Percentiles rank a stretch among this genome's conserved stretches.
Conservation (phyloP, 2,113 vertebrate species). For the Brachyistius frenatus region DNA sequence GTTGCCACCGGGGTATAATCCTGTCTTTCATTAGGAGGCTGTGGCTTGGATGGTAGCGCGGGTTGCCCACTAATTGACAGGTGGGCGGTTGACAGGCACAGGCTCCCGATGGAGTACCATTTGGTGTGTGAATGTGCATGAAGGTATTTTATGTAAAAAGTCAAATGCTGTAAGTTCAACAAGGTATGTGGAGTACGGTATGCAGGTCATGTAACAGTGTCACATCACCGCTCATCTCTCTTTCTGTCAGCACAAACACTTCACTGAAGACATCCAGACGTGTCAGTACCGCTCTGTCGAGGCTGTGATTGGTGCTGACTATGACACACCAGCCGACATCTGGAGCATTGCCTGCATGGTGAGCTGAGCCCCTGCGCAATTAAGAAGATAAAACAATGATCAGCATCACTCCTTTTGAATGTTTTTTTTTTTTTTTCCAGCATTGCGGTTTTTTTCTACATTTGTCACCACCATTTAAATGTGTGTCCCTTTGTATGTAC, state of each 20-base stretch:
- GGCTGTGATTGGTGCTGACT: slow-evolving; percentile 93
- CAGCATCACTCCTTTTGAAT: not conserved
- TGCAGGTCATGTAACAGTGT: no score
- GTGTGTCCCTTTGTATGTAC: slow-evolving; percentile 5
- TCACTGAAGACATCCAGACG: slow-evolving; percentile 96
- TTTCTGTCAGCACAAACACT: slow-evolving; percentile 90
- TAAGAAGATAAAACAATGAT: not conserved
- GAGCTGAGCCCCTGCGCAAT: slow-evolving; percentile 60
- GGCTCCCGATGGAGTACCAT: no score
- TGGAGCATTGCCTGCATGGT: slow-evolving; percentile 98
- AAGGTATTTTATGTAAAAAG: no score
- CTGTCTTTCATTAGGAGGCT: no score
- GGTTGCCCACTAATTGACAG: no score
- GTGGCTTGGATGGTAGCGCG: no score
- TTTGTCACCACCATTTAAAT: not conserved
- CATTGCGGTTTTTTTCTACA: not conserved
- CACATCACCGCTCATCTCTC: not conserved
- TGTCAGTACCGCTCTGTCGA: slow-evolving; percentile 96
- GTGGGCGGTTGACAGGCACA: no score
- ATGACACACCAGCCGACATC: slow-evolving; percentile 93
- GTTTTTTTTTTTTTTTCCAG: not conserved
- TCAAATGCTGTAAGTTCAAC: no score
- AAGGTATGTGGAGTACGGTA: no score
- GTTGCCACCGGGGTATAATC: no score
- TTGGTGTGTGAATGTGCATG: no score